These are phyloP conservation scores for Ericerus pela DNA, from an alignment of 1,140 invertebrate genomes.

Conservation along the genomic window DNA sequence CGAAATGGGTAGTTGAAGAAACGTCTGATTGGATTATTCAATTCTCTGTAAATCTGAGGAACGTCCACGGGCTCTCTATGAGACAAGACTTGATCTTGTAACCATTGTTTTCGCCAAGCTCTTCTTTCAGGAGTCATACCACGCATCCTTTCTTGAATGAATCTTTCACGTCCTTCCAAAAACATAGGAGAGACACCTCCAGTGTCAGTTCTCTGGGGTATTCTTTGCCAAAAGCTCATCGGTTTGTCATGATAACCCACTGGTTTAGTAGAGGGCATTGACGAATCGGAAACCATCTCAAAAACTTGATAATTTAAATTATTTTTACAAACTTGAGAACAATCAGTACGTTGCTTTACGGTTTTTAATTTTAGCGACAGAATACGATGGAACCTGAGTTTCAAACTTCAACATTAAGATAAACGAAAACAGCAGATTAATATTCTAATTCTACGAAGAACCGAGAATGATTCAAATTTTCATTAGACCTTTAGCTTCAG, in stretches of 20 bases:
- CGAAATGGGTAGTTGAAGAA: constrained; percentile 57
- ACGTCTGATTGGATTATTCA: constrained; percentile 60
- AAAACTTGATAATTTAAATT: too few relatives aligned
- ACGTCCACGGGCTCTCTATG: constrained; percentile 52
- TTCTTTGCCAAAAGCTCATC: neutral
- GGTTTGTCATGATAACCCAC: constrained; percentile 4
- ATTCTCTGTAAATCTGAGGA: constrained; percentile 46
- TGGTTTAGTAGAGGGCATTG: too few relatives aligned
- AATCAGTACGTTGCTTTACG: too few relatives aligned
- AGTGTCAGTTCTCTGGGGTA: constrained; percentile 30
- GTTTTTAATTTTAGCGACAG: too few relatives aligned
- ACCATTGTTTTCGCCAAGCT: constrained; percentile 62
- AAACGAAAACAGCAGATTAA: too few relatives aligned
- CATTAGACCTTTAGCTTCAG: too few relatives aligned
- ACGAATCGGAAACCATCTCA: too few relatives aligned
- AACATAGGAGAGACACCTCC: constrained; percentile 50
- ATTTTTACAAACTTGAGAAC: too few relatives aligned
- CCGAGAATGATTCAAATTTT: too few relatives aligned
- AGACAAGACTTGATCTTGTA: constrained; percentile 62
- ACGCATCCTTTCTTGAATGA: constrained; percentile 55
- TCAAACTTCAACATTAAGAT: too few relatives aligned
- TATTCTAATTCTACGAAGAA: too few relatives aligned
- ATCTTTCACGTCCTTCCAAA: constrained; percentile 53
- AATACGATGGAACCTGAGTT: too few relatives aligned
- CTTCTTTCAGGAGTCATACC: constrained; percentile 74